These are phyloP conservation scores for Lutraria rhynchaena DNA, from an alignment of 1,140 invertebrate species.

Conservation along the genomic window DNA sequence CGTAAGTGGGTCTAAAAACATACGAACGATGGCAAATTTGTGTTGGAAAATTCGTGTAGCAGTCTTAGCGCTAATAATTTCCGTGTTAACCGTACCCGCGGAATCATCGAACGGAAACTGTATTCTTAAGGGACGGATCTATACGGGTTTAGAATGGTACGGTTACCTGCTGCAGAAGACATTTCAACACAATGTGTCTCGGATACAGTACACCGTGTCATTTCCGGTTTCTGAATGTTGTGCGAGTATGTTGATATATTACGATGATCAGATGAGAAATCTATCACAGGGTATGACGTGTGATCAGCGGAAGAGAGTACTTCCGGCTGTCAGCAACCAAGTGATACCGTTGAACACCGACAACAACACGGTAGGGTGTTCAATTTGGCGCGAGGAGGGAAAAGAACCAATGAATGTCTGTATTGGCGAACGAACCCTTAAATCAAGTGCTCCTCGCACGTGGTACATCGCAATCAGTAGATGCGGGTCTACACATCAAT, in stretches of 20 bases:
- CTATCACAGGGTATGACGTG: constrained; percentile 76
- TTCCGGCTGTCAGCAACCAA: constrained; percentile 75
- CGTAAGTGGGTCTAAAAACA: too few relatives aligned
- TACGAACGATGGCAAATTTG: constrained; percentile 8
- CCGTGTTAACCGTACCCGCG: constrained; percentile 15
- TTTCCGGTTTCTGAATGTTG: constrained; percentile 77
- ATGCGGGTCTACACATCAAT: constrained; percentile 62
- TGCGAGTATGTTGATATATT: constrained; percentile 76
- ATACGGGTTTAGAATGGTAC: constrained; percentile 72
- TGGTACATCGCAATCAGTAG: constrained; percentile 77
- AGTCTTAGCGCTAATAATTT: constrained; percentile 1
- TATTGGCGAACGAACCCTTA: constrained; percentile 75
- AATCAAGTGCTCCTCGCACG: constrained; percentile 72
- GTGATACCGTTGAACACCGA: constrained; percentile 71
- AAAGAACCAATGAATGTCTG: constrained; percentile 72
- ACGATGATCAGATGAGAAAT: constrained; percentile 75
- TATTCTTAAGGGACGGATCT: constrained; percentile 66
- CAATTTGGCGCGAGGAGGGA: constrained; percentile 65
- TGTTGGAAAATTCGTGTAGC: background rate
- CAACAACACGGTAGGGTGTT: constrained; percentile 73
- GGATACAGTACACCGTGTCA: constrained; percentile 77
- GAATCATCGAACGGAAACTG: constrained; percentile 52
- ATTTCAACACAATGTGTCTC: constrained; percentile 71
- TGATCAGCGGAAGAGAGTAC: constrained; percentile 68
- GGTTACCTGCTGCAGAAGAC: constrained; percentile 77